These are phyloP conservation scores for Caenorhabditis imperialis DNA, from an alignment of 2,888 invertebrate genomes.

Conservation along the genomic window DNA sequence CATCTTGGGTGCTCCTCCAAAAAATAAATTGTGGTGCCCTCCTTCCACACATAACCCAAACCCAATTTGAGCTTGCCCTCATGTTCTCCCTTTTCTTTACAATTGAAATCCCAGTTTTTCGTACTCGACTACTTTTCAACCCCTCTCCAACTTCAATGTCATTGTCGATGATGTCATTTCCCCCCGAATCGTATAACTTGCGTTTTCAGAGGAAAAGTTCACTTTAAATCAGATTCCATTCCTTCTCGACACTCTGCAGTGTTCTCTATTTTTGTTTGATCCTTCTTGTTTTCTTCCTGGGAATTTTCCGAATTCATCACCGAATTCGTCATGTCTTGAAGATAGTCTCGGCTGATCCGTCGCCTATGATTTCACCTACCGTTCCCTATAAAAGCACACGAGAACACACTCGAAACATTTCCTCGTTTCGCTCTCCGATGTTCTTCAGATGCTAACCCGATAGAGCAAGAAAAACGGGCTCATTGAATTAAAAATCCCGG, in stretches of 20 bases:
- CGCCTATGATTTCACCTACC: constrained; percentile 26
- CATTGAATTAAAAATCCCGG: background rate
- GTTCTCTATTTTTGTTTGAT: too few species aligned
- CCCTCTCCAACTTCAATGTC: background rate
- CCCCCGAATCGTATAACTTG: background rate
- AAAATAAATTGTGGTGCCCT: background rate
- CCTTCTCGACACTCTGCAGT: too few species aligned
- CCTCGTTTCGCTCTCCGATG: too few species aligned
- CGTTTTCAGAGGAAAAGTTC: constrained; percentile 11
- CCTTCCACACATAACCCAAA: constrained; percentile 24
- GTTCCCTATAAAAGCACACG: constrained; percentile 3
- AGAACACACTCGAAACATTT: constrained; percentile 13
- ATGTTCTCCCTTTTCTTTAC: constrained; percentile 27
- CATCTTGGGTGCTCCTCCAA: too few species aligned
- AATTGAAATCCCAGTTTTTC: constrained; percentile 7
- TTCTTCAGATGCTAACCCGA: too few species aligned
- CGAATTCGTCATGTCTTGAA: too few species aligned
- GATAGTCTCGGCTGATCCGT: constrained; percentile 19
- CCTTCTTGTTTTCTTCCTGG: too few species aligned
- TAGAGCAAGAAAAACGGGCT: constrained; percentile 5
- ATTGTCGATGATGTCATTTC: constrained; percentile 29
- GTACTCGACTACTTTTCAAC: constrained; percentile 6
- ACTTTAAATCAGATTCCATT: background rate
- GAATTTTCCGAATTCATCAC: too few species aligned
- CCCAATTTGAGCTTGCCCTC: constrained; percentile 24